These are phyloP conservation scores for Tachysurus fulvidraco DNA, from an alignment of 2,113 vertebrate species.

Conservation along the genomic window DNA sequence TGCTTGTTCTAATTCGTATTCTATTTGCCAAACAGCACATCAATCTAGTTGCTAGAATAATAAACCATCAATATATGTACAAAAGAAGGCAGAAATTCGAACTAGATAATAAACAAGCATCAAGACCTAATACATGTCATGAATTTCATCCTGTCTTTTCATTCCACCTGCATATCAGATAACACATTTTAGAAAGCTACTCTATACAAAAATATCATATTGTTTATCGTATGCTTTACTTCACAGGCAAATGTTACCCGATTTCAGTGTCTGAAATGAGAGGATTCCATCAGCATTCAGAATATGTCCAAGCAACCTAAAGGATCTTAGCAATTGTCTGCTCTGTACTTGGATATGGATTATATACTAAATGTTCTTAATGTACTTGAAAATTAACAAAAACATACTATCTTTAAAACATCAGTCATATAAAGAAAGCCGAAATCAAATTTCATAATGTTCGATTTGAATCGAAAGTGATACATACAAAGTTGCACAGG, in stretches of 20 bases:
- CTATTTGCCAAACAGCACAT: not conserved
- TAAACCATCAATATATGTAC: not conserved
- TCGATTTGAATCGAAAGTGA: conserved; percentile 17
- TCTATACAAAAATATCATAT: not conserved
- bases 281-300: not conserved
- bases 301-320: not conserved
- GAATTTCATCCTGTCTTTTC: not conserved
- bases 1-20: not conserved
- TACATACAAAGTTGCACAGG: not conserved
- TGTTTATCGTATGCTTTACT: not conserved
- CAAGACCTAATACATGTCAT: not conserved
- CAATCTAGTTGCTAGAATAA: not conserved
- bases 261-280: not conserved
- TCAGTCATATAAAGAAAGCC: not conserved
- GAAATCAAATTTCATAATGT: conserved; percentile 2
- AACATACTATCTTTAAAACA: conserved; percentile 1
- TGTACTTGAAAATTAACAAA: not conserved
- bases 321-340: not conserved
- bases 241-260: not conserved
- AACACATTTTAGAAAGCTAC: not conserved
- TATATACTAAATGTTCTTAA: not conserved
- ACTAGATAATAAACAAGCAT: not conserved
- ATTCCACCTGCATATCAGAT: not conserved
- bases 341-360: not conserved
- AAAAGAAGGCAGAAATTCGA: not conserved